Base-by-base conservation (phyloP, 2,797 vertebrate species). In the Tinamus major region DNA sequence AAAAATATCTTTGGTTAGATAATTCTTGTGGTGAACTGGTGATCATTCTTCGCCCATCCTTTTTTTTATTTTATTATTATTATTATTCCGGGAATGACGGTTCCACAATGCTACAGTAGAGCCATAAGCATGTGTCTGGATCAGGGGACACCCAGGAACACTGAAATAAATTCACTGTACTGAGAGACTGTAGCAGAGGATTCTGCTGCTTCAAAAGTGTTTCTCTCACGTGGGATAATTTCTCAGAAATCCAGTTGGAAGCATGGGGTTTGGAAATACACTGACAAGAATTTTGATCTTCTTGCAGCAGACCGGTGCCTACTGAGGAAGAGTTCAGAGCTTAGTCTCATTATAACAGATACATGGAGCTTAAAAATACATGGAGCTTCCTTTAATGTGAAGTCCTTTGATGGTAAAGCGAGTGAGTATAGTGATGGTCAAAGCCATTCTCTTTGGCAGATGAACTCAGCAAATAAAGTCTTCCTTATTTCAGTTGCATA, bases 401-500 rank as follows among this genome's bases (percentile, higher is more conserved):
- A 87, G 68, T 68, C 49, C 26, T 91, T 91, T 85, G 63, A 87
- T 69, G 59, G 88, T 68, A 95, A 93, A 90, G 72, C 65, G 64
- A 56, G 79, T 59, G 33, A 90, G 77, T 74, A 92, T 17, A 20
- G 29, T 84, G 85, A 92, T 69, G 81, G 58, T 49, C 55, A 83
- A 92, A 95, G 72, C 35, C 75, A 53, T 79, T 87, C 56, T 82
- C 55, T 94, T 95, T 91, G 94, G 64, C 29, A 83, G 79, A 81
- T 80, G 79, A 86, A 83, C 70, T 71, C 72, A 81, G 37, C 61
- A 92, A 88, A 94, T 70, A 95, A 94, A 91, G 12, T 26, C 14
- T 93, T 87, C 59, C 87, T 92, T 94, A 84, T 79, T 85, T 93
- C 71, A 94, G 84, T 79, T 95, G 88, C 71, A 89, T 62, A 72